Base-by-base conservation (phyloP, 2,888 invertebrate genomes). In the Tenodera sinensis region DNA sequence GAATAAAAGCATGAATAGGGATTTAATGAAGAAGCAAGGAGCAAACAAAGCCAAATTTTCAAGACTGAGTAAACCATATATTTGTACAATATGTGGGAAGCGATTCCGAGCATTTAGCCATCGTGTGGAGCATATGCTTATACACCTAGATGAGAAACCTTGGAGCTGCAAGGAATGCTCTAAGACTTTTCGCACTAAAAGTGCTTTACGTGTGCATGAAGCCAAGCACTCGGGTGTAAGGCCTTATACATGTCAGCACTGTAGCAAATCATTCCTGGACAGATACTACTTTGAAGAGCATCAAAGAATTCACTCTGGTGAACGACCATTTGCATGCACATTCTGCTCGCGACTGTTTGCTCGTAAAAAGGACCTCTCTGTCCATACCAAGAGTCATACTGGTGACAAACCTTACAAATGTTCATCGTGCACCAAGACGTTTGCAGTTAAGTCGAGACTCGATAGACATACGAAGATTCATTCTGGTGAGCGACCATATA, bases 111-210 rank as follows among this genome's bases (percentile, higher is more conserved):
- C 91, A 15, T 91, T 90, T 89, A 91, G 91, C 42, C 91, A 91
- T 83, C 89, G 91, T 15, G 90, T 91, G 27, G 91, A 91, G 81
- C 91, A 91, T 89, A 91, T 91, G 91, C 83, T 91, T n/a, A 91
- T 90, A 28, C 91, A 91, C 88, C 89, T 91, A 7, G 89, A 89
- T 8, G 91, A 91, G 54, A 91, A 90, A n/a, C 90, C 91, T 2
- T 90, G 89, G 88, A 84, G 88, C 14, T 91, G 91, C 85, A 81
- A 86, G 14, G 88, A 90, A 4, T 91, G 91, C 88, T 84, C 87
- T n/a, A 88, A 89, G 34, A 27, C 88, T 9, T 91, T 90, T 86
- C 90, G 90, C 30, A 90, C 90, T 25, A 90, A 90, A 28, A 90
- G 89, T 81, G 89, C 91, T 7, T 85, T 90, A 15, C 86, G 88